Conservation (phyloP, 2,888 invertebrate species). For the Ornithoptera priamus region DNA sequence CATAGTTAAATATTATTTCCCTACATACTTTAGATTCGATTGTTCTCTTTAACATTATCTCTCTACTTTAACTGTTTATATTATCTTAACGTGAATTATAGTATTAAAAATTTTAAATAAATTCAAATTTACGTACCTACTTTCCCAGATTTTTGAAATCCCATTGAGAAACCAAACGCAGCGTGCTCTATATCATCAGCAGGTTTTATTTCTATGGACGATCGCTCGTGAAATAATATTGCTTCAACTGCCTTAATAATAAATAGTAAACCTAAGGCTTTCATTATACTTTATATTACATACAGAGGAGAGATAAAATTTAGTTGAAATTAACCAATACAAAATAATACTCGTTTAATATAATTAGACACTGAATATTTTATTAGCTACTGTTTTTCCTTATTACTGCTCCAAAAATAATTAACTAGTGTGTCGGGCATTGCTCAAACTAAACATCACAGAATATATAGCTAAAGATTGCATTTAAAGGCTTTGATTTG, state of each 20-base stretch:
- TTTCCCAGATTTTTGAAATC: slow-evolving; percentile 36
- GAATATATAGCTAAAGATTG: background rate
- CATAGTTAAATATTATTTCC: too few species aligned
- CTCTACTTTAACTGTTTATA: too few species aligned
- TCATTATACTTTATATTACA: slow-evolving; percentile 4
- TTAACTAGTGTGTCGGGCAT: background rate
- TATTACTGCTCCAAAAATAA: slow-evolving; percentile 5
- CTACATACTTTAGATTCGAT: too few species aligned
- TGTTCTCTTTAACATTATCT: too few species aligned
- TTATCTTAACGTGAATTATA: too few species aligned
- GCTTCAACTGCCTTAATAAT: slow-evolving; percentile 5
- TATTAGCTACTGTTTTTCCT: background rate
- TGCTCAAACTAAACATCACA: background rate
- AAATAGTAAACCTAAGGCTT: background rate
- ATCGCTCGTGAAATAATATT: slow-evolving; percentile 42
- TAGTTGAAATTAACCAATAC: too few species aligned
- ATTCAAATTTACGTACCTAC: slow-evolving; percentile 37
- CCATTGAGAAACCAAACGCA: slow-evolving; percentile 49
- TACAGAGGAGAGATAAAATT: background rate
- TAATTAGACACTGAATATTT: background rate
- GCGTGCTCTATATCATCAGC: slow-evolving; percentile 8
- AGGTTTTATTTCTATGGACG: slow-evolving; percentile 36
- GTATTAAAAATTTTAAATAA: slow-evolving; percentile 1
- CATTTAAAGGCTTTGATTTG: too few species aligned
- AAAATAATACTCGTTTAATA: too few species aligned